Evolutionary conservation across 1,140 invertebrate species (phyloP).

Genomic region (Apis laboriosa): DNA sequence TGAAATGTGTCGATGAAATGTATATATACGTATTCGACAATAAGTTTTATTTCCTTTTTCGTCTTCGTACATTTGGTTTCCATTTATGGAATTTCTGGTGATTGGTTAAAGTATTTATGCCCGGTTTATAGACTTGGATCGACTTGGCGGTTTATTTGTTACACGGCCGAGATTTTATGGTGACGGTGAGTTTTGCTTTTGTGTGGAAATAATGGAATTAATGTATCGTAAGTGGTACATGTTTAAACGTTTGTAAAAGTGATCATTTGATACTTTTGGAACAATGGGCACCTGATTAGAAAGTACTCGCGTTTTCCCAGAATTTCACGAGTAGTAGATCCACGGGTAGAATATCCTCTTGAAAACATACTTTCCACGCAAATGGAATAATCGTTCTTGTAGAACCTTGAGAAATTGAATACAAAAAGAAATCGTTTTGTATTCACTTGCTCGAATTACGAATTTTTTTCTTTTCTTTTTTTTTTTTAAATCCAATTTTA

Average conservation of each 20-base stretch:
- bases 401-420: slow-evolving; percentile 7
- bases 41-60: not conserved
- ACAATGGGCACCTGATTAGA: slow-evolving; percentile 13
- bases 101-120: not conserved
- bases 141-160: not conserved
- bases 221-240: not conserved
- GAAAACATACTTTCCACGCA: slow-evolving; percentile 11
- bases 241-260: not conserved
- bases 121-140: not conserved
- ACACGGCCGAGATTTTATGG: not conserved
- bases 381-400: not conserved
- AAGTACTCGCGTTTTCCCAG: slow-evolving; percentile 22
- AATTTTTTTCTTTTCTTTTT: too few relatives aligned
- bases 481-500: too few relatives aligned
- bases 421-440: not conserved
- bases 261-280: not conserved
- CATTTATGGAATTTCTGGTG: not conserved
- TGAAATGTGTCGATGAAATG: not conserved
- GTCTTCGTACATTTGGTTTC: not conserved
- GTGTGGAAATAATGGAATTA: not conserved
- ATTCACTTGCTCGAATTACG: not conserved
- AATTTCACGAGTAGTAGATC: slow-evolving; percentile 10
- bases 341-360: not conserved
- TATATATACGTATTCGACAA: not conserved
- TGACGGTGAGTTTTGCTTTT: not conserved